A percentile compares a stretch with the other conserved stretches of the same genome.
phyloP scores from a whole-genome alignment of 2,113 vertebrate species.

The Coryphaenoides rupestris region DNA sequence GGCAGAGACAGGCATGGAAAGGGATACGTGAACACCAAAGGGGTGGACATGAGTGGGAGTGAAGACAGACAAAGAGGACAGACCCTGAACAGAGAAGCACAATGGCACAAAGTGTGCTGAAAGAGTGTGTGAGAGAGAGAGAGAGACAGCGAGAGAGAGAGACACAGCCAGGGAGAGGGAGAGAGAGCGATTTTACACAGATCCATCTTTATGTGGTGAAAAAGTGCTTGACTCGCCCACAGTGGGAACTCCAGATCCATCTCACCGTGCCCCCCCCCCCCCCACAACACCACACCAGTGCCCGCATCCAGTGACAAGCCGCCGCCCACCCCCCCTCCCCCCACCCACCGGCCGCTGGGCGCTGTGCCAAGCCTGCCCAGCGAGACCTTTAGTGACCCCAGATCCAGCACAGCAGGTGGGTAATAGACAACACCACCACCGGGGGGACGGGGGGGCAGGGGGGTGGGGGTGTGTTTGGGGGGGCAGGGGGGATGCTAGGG shows the following conservation, averaged over 20 bases:
- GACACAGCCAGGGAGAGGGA: not conserved
- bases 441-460: no score
- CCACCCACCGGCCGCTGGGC: constrained; percentile 24
- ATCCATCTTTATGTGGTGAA: constrained; percentile 38
- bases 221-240: constrained; percentile 37
- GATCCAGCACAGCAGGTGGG: constrained; percentile 48
- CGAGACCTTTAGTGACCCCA: constrained; percentile 48
- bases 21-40: no score
- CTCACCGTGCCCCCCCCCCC: constrained; percentile 10
- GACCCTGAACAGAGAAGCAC: not conserved
- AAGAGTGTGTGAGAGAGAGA: not conserved
- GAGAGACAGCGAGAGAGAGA: not conserved
- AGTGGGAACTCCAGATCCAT: constrained; percentile 28
- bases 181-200: constrained; percentile 24
- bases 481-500: not conserved
- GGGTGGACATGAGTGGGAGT: no score
- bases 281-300: no score
- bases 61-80: not conserved
- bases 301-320: no score
- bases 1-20: no score
- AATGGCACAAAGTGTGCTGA: no score
- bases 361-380: constrained; percentile 29
- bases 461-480: no score
- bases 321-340: constrained; percentile 10
- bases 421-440: constrained; percentile 40